phyloP scores from a whole-genome alignment of 2,113 vertebrate genomes.

The Thymallus thymallus region DNA sequence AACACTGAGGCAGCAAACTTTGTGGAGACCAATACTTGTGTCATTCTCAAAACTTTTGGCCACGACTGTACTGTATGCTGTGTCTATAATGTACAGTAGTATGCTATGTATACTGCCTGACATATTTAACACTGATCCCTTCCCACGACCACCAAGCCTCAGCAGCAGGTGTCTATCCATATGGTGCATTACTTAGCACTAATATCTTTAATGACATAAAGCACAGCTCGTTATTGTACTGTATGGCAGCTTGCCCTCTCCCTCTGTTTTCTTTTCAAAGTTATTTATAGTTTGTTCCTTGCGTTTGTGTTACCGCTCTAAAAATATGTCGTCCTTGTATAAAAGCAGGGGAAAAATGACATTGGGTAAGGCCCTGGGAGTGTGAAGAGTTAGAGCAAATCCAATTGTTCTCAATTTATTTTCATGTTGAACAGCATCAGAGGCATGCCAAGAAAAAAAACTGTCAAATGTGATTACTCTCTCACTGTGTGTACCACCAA shows the following conservation, averaged over 20 bases:
- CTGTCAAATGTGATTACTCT: conserved; percentile 53
- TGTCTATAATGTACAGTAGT: too few relatives aligned
- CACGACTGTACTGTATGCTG: too few relatives aligned
- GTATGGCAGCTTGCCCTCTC: conserved; percentile 36
- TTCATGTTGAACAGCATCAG: conserved; percentile 51
- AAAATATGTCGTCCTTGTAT: conserved; percentile 4
- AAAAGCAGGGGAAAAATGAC: conserved; percentile 47
- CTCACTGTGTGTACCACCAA: conserved; percentile 31
- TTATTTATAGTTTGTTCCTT: conserved; percentile 45
- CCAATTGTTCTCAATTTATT: conserved; percentile 63
- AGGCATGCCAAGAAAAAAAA: conserved; percentile 38
- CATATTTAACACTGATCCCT: too few relatives aligned
- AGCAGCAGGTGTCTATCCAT: too few relatives aligned
- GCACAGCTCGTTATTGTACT: conserved; percentile 34
- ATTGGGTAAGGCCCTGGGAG: conserved; percentile 33
- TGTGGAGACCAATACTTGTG: too few relatives aligned
- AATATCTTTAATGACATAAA: too few relatives aligned
- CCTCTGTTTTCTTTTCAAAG: not conserved
- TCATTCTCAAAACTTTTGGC: too few relatives aligned
- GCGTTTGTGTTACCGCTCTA: too few relatives aligned
- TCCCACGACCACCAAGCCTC: not conserved
- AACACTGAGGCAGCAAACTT: too few relatives aligned
- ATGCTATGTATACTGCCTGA: too few relatives aligned
- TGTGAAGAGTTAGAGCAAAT: conserved; percentile 48
- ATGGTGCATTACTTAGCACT: too few relatives aligned